phyloP scores from a whole-genome alignment of 2,888 invertebrate genomes.

The Dryocosmus kuriphilus region DNA sequence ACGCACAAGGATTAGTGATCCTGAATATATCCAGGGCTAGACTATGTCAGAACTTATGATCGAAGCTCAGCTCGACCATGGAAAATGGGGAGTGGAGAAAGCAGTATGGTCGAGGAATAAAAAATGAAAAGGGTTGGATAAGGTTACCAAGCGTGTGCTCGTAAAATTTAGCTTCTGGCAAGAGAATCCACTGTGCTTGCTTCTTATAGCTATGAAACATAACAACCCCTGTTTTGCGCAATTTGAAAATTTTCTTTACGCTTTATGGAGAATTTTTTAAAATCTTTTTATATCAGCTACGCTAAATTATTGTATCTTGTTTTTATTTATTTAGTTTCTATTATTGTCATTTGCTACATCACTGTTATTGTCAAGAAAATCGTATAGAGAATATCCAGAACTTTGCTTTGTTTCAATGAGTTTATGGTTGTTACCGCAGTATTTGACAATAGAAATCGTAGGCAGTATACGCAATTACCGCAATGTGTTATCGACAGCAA shows the following conservation, averaged over 20 bases:
- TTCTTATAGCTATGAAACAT: background rate
- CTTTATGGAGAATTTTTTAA: background rate
- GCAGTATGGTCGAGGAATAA: constrained; percentile 42
- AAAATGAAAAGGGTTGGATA: constrained; percentile 1
- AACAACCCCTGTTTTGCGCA: background rate
- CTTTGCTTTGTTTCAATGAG: too few relatives aligned
- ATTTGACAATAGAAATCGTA: background rate
- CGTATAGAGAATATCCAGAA: too few relatives aligned
- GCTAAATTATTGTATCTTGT: too few relatives aligned
- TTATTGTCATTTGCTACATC: too few relatives aligned
- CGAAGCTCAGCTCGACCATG: constrained; percentile 65
- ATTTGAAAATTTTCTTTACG: background rate
- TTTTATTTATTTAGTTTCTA: too few relatives aligned
- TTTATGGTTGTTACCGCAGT: too few relatives aligned
- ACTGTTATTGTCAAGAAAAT: too few relatives aligned
- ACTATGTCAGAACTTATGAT: constrained; percentile 69
- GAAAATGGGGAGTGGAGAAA: constrained; percentile 59
- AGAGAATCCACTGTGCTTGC: background rate
- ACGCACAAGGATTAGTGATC: constrained; percentile 67
- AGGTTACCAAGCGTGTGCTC: background rate
- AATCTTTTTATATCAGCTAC: accelerated
- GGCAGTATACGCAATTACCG: background rate
- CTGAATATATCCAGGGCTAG: constrained; percentile 51
- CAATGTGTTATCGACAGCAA: background rate
- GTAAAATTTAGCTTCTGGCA: constrained; percentile 20